Base-by-base conservation (phyloP, 2,888 invertebrate genomes). In the Orthosia incerta region DNA sequence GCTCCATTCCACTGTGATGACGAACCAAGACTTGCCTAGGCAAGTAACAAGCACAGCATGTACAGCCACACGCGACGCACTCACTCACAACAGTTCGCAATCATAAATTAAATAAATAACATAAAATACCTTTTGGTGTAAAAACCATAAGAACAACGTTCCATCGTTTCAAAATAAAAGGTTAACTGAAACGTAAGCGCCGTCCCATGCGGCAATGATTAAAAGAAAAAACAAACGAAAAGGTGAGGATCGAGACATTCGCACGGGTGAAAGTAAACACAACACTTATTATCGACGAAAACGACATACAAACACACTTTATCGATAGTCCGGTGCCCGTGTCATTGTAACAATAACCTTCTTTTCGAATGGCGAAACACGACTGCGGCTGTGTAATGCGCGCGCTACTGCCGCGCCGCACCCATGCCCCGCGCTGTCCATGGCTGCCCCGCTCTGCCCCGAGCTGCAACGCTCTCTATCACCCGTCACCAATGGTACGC, bases 111-210 rank as follows among this genome's bases (percentile, higher is more conserved):
- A 95, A 96, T 88, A 94, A 95, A 95, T 91, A 94, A 95, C 95
- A 96, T 95, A 97, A 97, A 97, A 97, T 97, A 98, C 97, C 97
- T 98, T 97, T 97, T 97, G 95, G 97, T 97, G 97, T 97, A 97
- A 97, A 97, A 97, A 97, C 97, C 97, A 97, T 97, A 97, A 97
- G 97, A 97, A 97, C 97, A 97, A 97, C 97, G 97, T 97, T 97
- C 97, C 97, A 97, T 97, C 97, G 97, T 97, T 97, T 97, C 96
- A 96, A 96, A 96, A 94, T 95, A 95, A 96, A 95, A 93, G 93
- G 93, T 95, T 94, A 95, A 95, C 96, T 96, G 95, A 95, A 95
- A 95, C 95, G 93, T 93, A 95, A 95, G 94, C 95, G 94, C 94
- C 96, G 96, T 94, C 94, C 95, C 94, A 95, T 95, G 94, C 94